These are phyloP conservation scores for Lampris incognitus DNA, from an alignment of 2,113 vertebrate genomes.

Conservation along the genomic window DNA sequence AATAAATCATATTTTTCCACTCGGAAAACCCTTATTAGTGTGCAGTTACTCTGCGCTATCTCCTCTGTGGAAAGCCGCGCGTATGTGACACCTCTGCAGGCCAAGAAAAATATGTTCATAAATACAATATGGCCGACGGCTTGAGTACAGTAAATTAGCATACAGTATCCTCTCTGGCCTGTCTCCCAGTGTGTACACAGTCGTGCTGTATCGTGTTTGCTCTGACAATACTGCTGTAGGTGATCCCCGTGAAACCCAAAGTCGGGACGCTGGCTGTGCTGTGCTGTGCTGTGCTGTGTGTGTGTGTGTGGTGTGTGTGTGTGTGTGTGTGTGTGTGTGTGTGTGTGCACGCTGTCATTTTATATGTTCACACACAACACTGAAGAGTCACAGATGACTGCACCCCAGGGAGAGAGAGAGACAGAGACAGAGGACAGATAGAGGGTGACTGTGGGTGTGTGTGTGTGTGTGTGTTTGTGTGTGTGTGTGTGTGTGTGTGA, in stretches of 20 bases:
- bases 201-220: conserved; percentile 57
- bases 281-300: conserved; percentile 51
- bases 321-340: conserved; percentile 5
- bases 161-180: conserved; percentile 32
- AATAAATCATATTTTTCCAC: no score
- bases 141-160: not conserved
- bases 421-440: conserved; percentile 43
- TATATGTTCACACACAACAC: conserved; percentile 68
- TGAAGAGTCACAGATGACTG: conserved; percentile 74
- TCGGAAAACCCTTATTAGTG: not conserved
- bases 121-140: conserved; percentile 8
- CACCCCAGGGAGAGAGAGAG: conserved; percentile 59
- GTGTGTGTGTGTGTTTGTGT: conserved; percentile 20
- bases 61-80: no score
- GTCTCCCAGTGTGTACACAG: conserved; percentile 48
- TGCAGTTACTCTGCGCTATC: not conserved
- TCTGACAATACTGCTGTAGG: conserved; percentile 55
- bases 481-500: conserved; percentile 23
- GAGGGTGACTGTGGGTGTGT: conserved; percentile 32
- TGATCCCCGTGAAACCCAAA: conserved; percentile 69
- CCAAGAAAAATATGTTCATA: not conserved
- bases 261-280: conserved; percentile 58
- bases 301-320: not conserved
- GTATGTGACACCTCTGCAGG: no score
- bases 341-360: conserved; percentile 54